These are phyloP conservation scores for Lasioglossum villosulum DNA, from an alignment of 2,888 invertebrate genomes.

Conservation along the genomic window DNA sequence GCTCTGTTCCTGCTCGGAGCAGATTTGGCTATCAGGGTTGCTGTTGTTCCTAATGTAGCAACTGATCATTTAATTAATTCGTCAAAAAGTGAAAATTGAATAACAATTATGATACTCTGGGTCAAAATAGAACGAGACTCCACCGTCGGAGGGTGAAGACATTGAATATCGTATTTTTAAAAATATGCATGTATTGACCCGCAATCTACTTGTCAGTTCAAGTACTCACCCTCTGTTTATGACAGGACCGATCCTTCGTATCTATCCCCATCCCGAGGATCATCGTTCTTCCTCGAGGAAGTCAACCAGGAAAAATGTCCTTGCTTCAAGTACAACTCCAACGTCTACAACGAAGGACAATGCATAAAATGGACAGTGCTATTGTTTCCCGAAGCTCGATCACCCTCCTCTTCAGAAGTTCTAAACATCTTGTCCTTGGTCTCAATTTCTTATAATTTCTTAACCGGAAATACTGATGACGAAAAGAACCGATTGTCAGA, in stretches of 20 bases:
- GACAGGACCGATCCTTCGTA: neutral
- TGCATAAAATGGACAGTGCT: neutral
- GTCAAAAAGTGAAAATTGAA: no score
- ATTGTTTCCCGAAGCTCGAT: neutral
- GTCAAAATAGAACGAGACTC: no score
- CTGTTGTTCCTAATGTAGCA: no score
- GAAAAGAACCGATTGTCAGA: neutral
- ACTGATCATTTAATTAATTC: no score
- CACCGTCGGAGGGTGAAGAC: no score
- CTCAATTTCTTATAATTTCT: neutral
- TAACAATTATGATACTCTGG: no score
- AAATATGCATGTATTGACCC: no score
- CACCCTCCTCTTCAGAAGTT: neutral
- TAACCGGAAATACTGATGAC: neutral
- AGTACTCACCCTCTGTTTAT: neutral
- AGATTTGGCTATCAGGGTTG: no score
- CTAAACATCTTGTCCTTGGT: neutral
- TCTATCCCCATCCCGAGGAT: neutral
- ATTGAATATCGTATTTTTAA: no score
- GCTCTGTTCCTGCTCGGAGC: no score
- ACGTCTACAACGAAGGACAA: neutral
- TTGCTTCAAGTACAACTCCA: neutral
- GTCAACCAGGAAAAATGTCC: neutral
- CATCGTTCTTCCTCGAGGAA: neutral
- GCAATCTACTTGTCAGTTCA: neutral